These are phyloP conservation scores for Leptinotarsa lineolata DNA, from an alignment of 1,140 invertebrate species.

Conservation along the genomic window DNA sequence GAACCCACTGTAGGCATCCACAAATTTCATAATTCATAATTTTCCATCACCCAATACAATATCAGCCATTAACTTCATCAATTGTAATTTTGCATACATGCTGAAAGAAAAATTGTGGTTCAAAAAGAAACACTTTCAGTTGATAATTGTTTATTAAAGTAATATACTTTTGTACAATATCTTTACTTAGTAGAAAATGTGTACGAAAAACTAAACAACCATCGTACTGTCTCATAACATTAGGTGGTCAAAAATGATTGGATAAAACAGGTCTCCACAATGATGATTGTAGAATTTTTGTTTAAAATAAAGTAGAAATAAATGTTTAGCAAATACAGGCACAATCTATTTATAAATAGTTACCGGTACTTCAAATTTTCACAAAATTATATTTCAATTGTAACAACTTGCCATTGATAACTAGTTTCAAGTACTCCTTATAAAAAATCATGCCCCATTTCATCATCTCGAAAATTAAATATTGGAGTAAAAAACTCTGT, in stretches of 20 bases:
- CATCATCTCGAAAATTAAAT: not conserved
- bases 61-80: no score
- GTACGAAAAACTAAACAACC: conserved; percentile 38
- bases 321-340: not conserved
- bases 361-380: not conserved
- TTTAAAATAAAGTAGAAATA: not conserved
- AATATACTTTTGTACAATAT: conserved; percentile 32
- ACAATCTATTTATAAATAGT: not conserved
- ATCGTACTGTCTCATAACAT: conserved; percentile 19
- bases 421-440: not conserved
- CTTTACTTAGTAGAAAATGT: conserved; percentile 37
- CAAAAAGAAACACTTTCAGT: conserved; percentile 9
- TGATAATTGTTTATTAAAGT: conserved; percentile 37
- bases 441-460: not conserved
- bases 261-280: not conserved
- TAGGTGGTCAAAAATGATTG: conserved; percentile 15
- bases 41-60: no score
- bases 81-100: no score
- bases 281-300: no score
- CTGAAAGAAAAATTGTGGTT: no score
- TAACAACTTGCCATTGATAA: not conserved
- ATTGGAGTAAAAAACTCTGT: not conserved
- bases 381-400: not conserved
- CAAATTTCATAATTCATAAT: no score
- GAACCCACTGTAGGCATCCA: no score